Evolutionary conservation across 2,113 vertebrate species (phyloP), one percentile per base, ranked within the genome.

Genomic region (Hirundichthys speculiger): DNA sequence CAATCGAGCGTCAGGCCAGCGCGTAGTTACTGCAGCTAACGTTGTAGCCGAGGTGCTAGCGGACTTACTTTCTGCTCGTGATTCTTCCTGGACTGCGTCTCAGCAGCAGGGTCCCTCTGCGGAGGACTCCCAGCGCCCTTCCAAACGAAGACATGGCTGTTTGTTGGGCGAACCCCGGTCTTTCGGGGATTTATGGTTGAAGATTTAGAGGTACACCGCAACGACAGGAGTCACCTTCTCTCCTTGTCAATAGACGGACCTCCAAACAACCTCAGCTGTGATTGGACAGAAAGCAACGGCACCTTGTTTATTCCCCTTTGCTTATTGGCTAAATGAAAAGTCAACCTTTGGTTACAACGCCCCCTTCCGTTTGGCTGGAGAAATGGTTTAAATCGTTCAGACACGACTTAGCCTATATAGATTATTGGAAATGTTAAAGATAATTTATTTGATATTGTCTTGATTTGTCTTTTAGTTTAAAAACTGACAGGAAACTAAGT

Each of bases 141-240:
- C 86, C 87, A 1, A 91, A 55, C 34, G 87, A 90, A 60, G 89
- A 85, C 92, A 93, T 93, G 12, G 2, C 57, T 5, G 38, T 18
- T 40, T 48, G 1, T 2, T 2, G 11, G 0, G 0, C 0, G 41
- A 12, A 63, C 46, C 16, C 7, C 22, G 15, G 3, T 8, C 18
- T 15, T 42, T 42, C 24, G 0, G 2, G 2, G 18, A 16, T 16
- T 12, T 20, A 15, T 14, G 6, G 10, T 13, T 19, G 0, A 4
- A 2, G 0, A 1, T 2, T 8, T 10, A 19, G 18, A 12, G 7
- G 2, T 6, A 2, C n/a, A 11, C 5, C 4, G 2, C 3, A 25
- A 1, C 48, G n/a, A 19, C 30, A 84, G 61, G 73, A 86, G 92
- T 92, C 91, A 93, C 91, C 91, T 92, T 87, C 79, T 87, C 76